Conservation (phyloP, 1,140 invertebrate genomes). For the Eueides isabella region DNA sequence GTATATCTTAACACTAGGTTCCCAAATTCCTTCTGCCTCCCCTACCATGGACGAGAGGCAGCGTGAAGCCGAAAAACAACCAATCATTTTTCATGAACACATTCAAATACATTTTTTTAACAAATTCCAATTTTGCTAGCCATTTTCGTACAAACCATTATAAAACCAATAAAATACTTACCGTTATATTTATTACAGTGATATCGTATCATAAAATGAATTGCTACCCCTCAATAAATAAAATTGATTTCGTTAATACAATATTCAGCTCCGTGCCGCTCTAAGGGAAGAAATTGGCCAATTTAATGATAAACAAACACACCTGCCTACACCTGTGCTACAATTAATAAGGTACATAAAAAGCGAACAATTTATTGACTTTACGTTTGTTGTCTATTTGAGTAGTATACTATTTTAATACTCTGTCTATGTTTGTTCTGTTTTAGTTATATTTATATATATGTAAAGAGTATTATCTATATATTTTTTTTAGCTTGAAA, state of each 20-base stretch:
- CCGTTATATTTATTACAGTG: not conserved
- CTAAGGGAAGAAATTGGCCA: constrained; percentile 48
- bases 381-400: constrained; percentile 12
- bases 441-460: not conserved
- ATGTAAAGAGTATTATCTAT: too few relatives aligned
- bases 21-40: too few relatives aligned
- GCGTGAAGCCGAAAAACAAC: too few relatives aligned
- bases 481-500: too few relatives aligned
- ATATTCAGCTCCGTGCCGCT: not conserved
- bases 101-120: too few relatives aligned
- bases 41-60: too few relatives aligned
- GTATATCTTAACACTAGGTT: too few relatives aligned
- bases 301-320: constrained; percentile 58
- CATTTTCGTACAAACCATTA: not conserved
- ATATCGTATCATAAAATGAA: constrained; percentile 15
- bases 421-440: not conserved
- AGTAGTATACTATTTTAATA: not conserved
- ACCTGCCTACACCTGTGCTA: constrained; percentile 50
- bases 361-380: constrained; percentile 12
- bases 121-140: too few relatives aligned
- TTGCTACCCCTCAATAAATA: not conserved
- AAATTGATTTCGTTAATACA: constrained; percentile 12
- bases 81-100: not conserved
- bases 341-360: constrained; percentile 16
- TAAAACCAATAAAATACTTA: not conserved